These are phyloP conservation scores for Patagioenas fasciata DNA, from an alignment of 2,113 vertebrate species.

Conservation along the genomic window DNA sequence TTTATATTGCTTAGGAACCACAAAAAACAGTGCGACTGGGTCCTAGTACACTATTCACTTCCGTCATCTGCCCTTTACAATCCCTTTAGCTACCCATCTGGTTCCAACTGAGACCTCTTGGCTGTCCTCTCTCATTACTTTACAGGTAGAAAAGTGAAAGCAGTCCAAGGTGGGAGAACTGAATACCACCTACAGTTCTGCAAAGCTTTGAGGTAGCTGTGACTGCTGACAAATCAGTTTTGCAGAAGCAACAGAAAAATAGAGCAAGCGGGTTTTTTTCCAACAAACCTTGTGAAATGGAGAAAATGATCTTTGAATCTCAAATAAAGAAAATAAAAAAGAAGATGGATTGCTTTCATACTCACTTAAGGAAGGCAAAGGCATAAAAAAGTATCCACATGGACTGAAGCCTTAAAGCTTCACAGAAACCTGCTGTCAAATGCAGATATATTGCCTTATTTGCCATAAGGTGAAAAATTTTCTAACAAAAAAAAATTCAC, in stretches of 20 bases:
- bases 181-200: neutral
- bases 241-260: neutral
- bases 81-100: neutral
- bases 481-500: neutral
- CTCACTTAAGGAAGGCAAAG: neutral
- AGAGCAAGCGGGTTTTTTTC: neutral
- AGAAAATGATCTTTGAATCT: neutral
- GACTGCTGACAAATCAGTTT: neutral
- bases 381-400: neutral
- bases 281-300: neutral
- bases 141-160: neutral
- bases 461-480: neutral
- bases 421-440: neutral
- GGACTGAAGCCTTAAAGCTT: neutral
- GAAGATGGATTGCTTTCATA: neutral
- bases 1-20: neutral
- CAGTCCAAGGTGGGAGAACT: neutral
- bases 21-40: rapidly evolving
- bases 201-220: neutral
- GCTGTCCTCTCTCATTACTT: neutral
- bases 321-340: neutral
- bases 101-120: neutral
- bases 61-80: neutral
- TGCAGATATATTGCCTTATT: neutral
- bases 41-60: neutral